Base-by-base conservation (phyloP, 2,888 invertebrate species). In the Heteromyza rotundicornis region DNA sequence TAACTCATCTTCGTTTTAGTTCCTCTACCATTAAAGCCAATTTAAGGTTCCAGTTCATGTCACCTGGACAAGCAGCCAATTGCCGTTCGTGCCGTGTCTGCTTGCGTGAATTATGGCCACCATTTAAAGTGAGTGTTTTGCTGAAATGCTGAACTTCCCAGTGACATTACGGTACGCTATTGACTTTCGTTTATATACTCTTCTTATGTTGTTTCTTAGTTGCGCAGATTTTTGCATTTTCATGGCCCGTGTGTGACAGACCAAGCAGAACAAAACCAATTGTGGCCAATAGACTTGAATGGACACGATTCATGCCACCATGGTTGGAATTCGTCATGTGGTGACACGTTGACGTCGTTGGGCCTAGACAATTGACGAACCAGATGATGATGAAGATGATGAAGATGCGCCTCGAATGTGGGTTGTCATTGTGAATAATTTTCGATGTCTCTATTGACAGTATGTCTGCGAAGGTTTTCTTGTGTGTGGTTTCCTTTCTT, bases 391-490 rank as follows among this genome's bases (percentile, higher is more conserved):
- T 23, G 23, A 50, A 17, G 50, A 50, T 50, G 20, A 5, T 5
- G 22, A 50, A 7, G 50, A n/a, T 14, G 40, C 40, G 40, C 40
- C 17, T 5, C 12, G 19, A 7, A 50, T 50, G 50, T 50, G 50
- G 5, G 19, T 50, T 50, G 50, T n/a, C 23, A 50, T 50, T 3
- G 8, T 20, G 22, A 50, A 50, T 22, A 22, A 50, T 22, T 50
- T 50, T 23, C 50, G 20, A 50, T 50, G 50, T 50, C 50, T 50
- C 23, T 50, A 50, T 50, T 50, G 50, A 23, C 50, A 50, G 16
- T 50, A 17, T 20, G 50, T 44, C 7, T 40, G 12, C 40, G 16
- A n/a, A n/a, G 10, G 40, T 40, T 40, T 10, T 7, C 40, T 40
- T n/a, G 40, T 40, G 3, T n/a, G 8, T 40, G 8, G 5, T 40